Evolutionary conservation across 2,888 invertebrate species (phyloP), one percentile per base, ranked within the genome.

Genomic region (Sipha maydis): DNA sequence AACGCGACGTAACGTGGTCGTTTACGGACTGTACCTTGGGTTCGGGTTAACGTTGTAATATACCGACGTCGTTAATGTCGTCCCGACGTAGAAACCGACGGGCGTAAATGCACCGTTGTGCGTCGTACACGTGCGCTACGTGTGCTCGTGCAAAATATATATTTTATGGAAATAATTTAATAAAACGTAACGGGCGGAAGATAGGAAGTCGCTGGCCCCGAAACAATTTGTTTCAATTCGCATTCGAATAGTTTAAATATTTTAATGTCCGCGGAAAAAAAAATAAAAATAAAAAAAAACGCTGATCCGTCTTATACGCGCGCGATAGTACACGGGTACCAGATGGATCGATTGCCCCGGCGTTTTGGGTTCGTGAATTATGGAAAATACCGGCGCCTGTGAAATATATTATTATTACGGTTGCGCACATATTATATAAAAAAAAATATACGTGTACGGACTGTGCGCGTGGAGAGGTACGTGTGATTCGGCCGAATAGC

Each of bases 101-200:
- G 31, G 54, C 14, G 25, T 48, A 48, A 9, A 41, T 41, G 7
- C 38, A 48, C 9, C 54, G 7, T 41, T 41, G 7, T 78, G 56
- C 34, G 21, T 34, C n/a, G n/a, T n/a, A n/a, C n/a, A n/a, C n/a
- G n/a, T n/a, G n/a, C n/a, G n/a, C n/a, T 9, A 11, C 9, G 9
- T 21, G 56, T 34, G 28, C 31, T 25, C 69, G 69, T 78, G 56
- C 34, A 78, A 56, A 78, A 78, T 5, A 41, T 5, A 41, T 56
- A 56, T 31, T 31, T 54, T 78, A 56, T 78, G 78, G 56, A 78
- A 78, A 78, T 78, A 78, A 78, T 78, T 78, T 78, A 80, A 80
- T 80, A 67, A 80, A 67, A 80, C 38, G 8, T 38, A 31, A 31
- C 31, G 31, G 21, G 8, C 25, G 56, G 56, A 21, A 21, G 21